Evolutionary conservation across 2,797 vertebrate species (phyloP), one percentile per base, ranked within the genome.

Genomic region (Morus bassanus): DNA sequence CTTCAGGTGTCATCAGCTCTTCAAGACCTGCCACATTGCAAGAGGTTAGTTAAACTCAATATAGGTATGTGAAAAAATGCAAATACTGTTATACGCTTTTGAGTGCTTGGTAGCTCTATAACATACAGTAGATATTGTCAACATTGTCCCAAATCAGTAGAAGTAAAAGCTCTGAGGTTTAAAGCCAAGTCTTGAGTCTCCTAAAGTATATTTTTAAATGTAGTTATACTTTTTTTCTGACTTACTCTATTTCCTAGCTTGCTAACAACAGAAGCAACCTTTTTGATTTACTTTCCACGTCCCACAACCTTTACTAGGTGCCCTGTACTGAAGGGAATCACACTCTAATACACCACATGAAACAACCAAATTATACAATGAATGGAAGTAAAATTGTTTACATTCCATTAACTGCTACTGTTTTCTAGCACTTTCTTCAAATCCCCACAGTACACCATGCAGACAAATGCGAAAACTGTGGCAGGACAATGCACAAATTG

Each of bases 1-100:
- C 99, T 91, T 98, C 98, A 46, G 97, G 33, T 11, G 99, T 99
- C 98, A 99, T 98, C 75, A 99, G 96, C 83, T 98, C 98, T 97
- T 98, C 99, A 97, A 99, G 98, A 91, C 98, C 99, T 99, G 95
- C 86, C 63, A 96, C 33, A 96, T 93, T 72, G 82, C 41, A 97
- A 91, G 13, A 94, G 5, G 17, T 93, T 31, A 88, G 54, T 86
- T 85, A 88, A 91, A 85, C 5, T 65, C 19, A 65, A 10, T 16
- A 57, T 3, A 72, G 31, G 27, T n/a, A 91, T 19, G 12, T 48
- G 24, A n/a, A 81, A 88, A 94, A 82, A 77, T 7, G 4, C 12
- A 86, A 89, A 78, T n/a, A 67, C 25, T 51, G 9, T 33, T 53
- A 51, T 0, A 72, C 3, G 43, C 6, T 65, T 82, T 25, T 3